A percentile compares a stretch with the other conserved stretches of the same genome.
Evolutionary conservation across 2,888 invertebrate species (phyloP).

Genomic region (Xestia rhomboidea): DNA sequence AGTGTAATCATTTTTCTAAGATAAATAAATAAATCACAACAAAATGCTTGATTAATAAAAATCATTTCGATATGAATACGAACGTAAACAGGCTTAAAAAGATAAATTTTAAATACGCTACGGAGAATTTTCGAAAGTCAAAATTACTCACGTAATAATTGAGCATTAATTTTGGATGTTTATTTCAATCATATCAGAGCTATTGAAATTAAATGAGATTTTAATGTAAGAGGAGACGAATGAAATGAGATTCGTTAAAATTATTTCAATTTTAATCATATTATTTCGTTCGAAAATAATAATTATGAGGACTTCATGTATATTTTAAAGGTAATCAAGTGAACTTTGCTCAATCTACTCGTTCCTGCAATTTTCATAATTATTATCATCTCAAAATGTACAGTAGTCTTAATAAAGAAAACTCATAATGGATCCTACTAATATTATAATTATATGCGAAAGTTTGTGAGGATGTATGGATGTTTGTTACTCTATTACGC

Average conservation of each 20-base stretch:
- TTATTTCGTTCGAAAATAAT: slow-evolving; percentile 30
- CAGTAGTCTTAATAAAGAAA: not conserved
- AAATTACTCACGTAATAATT: slow-evolving; percentile 44
- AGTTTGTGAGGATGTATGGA: too few relatives aligned
- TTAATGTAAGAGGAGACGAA: slow-evolving; percentile 36
- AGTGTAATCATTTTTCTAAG: too few relatives aligned
- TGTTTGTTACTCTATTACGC: too few relatives aligned
- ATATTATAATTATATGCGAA: too few relatives aligned
- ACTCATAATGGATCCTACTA: not conserved
- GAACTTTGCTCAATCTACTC: not conserved
- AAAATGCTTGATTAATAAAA: slow-evolving; percentile 21
- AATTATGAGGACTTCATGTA: slow-evolving; percentile 23
- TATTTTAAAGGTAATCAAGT: slow-evolving; percentile 29
- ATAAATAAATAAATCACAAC: slow-evolving; percentile 2
- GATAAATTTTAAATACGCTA: slow-evolving; percentile 33
- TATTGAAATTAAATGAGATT: slow-evolving; percentile 50
- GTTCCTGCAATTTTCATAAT: not conserved
- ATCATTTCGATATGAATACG: not conserved
- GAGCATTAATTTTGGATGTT: slow-evolving; percentile 45
- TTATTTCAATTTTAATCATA: slow-evolving; percentile 40
- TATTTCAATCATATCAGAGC: slow-evolving; percentile 42
- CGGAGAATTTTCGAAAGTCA: slow-evolving; percentile 22
- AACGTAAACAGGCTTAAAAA: slow-evolving; percentile 25
- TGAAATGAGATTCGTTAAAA: slow-evolving; percentile 42
- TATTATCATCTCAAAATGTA: not conserved